Evolutionary conservation across 2,113 vertebrate species (phyloP).

Genomic region (Carassius auratus): DNA sequence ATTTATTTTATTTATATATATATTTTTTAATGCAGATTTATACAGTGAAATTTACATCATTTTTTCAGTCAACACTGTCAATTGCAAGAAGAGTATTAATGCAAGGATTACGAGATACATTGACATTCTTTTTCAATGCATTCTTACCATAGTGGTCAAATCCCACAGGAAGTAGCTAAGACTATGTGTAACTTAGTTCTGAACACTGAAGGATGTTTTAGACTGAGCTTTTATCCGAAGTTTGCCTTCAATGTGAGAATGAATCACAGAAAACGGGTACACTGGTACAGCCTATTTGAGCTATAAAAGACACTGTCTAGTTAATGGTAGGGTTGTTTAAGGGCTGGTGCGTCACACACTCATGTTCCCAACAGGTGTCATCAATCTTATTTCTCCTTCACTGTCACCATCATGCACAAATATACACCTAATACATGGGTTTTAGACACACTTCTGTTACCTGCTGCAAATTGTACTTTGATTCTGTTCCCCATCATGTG

Average conservation of each 20-base stretch:
- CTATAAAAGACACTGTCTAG: not conserved
- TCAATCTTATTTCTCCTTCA: slow-evolving; percentile 33
- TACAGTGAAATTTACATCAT: too few relatives aligned
- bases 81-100: not conserved
- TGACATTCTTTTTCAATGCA: not conserved
- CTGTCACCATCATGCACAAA: slow-evolving; percentile 6
- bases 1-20: too few relatives aligned
- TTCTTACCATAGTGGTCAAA: not conserved
- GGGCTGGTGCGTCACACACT: not conserved
- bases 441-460: not conserved
- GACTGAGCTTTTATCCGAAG: not conserved
- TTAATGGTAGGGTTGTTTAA: slow-evolving; percentile 10
- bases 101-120: not conserved
- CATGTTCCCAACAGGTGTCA: slow-evolving; percentile 18
- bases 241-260: not conserved
- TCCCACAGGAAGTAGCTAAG: not conserved
- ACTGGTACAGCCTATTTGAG: not conserved
- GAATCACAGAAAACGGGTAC: not conserved
- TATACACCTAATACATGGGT: not conserved
- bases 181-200: not conserved
- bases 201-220: not conserved
- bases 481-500: slow-evolving; percentile 41
- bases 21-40: too few relatives aligned
- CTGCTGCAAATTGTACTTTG: slow-evolving; percentile 39
- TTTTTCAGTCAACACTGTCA: too few relatives aligned